Evolutionary conservation across 2,888 invertebrate genomes (phyloP).

Genomic region (Epistrophella euchroma): DNA sequence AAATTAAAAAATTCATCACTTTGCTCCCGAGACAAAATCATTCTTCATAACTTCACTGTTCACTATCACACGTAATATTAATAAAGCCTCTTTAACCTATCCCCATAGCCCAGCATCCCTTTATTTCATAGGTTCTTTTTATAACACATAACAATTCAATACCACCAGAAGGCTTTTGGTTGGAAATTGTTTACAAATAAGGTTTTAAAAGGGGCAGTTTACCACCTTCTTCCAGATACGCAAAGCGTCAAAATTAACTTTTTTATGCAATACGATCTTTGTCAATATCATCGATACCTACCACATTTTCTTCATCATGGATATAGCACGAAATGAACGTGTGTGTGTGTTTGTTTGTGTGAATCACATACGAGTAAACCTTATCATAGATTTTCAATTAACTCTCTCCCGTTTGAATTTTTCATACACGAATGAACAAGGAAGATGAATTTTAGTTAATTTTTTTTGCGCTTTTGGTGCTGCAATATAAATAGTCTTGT

Average conservation of each 20-base stretch:
- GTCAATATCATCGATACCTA: conserved; percentile 43
- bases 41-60: conserved; percentile 62
- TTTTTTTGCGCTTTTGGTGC: conserved; percentile 23
- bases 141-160: no score
- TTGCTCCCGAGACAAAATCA: conserved; percentile 38
- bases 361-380: neutral
- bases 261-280: conserved; percentile 23
- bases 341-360: neutral
- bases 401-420: conserved; percentile 42
- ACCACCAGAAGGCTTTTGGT: conserved; percentile 39
- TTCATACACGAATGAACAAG: conserved; percentile 41
- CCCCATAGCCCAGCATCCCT: neutral
- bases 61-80: conserved; percentile 48
- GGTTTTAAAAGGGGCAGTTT: conserved; percentile 28
- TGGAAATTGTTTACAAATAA: conserved; percentile 55
- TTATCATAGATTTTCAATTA: conserved; percentile 67
- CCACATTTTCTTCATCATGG: neutral
- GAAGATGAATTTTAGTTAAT: conserved; percentile 53
- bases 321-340: neutral
- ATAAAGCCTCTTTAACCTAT: conserved; percentile 21
- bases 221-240: neutral
- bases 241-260: conserved; percentile 56
- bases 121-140: no score
- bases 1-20: conserved; percentile 40
- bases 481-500: conserved; percentile 10